Conservation (phyloP, 2,113 vertebrate species). For the Ahaetulla prasina region DNA sequence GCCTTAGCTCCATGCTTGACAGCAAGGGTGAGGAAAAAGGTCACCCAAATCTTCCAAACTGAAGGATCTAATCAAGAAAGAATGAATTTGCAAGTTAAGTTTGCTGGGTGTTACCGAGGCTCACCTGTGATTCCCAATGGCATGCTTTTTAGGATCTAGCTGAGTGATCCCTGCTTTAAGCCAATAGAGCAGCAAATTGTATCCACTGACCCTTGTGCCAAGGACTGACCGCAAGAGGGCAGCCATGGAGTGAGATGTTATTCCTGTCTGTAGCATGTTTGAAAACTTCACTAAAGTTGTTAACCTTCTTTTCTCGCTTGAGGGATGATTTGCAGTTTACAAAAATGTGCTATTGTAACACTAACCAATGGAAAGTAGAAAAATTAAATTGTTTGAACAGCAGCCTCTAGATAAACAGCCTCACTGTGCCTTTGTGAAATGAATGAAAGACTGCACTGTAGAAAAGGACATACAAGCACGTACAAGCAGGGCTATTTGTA, state of each 20-base stretch:
- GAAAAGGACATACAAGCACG: neutral
- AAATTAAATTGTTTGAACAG: neutral
- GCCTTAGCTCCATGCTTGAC: neutral
- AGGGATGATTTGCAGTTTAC: neutral
- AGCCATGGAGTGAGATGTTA: neutral
- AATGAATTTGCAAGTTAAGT: neutral
- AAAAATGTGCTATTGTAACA: neutral
- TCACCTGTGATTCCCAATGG: neutral
- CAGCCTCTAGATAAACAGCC: neutral
- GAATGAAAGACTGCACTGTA: neutral
- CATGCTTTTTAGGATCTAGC: neutral
- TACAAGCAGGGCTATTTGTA: neutral
- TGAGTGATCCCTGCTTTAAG: neutral
- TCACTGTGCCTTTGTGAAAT: neutral
- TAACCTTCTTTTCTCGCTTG: neutral
- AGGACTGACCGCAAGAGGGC: constrained; percentile 16
- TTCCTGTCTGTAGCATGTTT: neutral
- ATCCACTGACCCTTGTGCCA: neutral
- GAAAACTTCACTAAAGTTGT: neutral
- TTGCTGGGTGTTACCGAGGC: neutral
- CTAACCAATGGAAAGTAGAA: neutral
- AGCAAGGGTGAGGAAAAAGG: neutral
- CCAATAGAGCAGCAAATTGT: neutral
- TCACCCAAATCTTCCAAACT: neutral
- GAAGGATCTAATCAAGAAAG: neutral